Evolutionary conservation across 2,113 vertebrate species (phyloP).

Genomic region (Geococcyx californianus): DNA sequence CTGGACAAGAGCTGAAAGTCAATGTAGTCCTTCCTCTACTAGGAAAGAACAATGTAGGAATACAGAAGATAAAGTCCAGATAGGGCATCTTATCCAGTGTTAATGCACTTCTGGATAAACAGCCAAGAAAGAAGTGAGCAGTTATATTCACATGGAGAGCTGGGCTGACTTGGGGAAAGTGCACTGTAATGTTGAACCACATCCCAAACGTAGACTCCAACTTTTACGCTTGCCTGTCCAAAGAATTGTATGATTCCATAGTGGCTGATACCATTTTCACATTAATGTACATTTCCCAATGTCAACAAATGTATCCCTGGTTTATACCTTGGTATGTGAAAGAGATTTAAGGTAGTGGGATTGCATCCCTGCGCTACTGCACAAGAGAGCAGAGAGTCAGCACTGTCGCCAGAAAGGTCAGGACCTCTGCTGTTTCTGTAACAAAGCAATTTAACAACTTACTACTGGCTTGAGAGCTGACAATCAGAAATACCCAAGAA

Average conservation of each 20-base stretch:
- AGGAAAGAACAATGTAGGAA: not conserved
- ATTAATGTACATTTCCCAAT: not conserved
- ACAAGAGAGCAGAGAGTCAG: fast-evolving
- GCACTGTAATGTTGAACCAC: not conserved
- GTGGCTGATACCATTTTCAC: too few species aligned
- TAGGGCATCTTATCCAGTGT: not conserved
- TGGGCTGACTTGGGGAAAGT: not conserved
- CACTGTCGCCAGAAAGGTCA: not conserved
- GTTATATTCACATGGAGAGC: not conserved
- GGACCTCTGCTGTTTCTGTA: not conserved
- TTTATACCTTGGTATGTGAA: not conserved
- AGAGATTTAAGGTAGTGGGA: not conserved
- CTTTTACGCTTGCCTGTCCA: not conserved
- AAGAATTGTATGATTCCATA: not conserved
- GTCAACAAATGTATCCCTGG: not conserved
- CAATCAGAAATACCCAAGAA: not conserved
- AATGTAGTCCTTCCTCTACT: not conserved
- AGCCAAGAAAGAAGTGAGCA: not conserved
- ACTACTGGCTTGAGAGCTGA: not conserved
- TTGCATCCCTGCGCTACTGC: not conserved
- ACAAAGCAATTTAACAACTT: not conserved
- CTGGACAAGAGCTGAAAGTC: not conserved
- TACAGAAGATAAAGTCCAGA: not conserved
- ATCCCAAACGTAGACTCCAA: not conserved
- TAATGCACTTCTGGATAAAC: not conserved